phyloP scores from a whole-genome alignment of 2,797 vertebrate genomes.

The Cercopithecus neglectus region DNA sequence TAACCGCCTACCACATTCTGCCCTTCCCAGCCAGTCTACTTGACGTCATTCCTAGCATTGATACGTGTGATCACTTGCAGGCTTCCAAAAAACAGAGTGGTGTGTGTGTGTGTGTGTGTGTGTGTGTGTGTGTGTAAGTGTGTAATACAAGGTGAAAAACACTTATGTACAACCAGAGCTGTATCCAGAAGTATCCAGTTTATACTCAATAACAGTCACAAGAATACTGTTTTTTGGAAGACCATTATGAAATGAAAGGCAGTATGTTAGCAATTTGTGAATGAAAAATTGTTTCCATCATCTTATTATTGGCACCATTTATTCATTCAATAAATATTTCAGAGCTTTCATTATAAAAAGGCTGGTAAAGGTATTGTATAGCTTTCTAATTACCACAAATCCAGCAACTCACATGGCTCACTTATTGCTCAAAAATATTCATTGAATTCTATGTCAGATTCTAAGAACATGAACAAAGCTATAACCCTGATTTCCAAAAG shows the following conservation, averaged over 20 bases:
- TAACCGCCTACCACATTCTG: neutral
- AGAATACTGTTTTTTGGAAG: neutral
- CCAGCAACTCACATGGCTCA: neutral
- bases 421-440: neutral
- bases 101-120: too few relatives aligned
- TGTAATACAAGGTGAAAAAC: neutral
- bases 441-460: neutral
- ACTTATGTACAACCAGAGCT: neutral
- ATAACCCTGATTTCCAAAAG: neutral
- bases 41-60: neutral
- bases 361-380: neutral
- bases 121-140: too few relatives aligned
- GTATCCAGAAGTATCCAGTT: neutral
- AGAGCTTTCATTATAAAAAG: neutral
- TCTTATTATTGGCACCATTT: neutral
- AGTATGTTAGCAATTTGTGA: neutral
- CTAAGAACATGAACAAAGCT: neutral
- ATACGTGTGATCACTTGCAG: neutral
- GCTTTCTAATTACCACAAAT: neutral
- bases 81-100: neutral
- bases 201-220: neutral
- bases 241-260: neutral
- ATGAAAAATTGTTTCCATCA: neutral
- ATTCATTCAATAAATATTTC: neutral
- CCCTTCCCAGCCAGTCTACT: neutral